Conservation (phyloP, 2,797 vertebrate species). For the Limosa lapponica region DNA sequence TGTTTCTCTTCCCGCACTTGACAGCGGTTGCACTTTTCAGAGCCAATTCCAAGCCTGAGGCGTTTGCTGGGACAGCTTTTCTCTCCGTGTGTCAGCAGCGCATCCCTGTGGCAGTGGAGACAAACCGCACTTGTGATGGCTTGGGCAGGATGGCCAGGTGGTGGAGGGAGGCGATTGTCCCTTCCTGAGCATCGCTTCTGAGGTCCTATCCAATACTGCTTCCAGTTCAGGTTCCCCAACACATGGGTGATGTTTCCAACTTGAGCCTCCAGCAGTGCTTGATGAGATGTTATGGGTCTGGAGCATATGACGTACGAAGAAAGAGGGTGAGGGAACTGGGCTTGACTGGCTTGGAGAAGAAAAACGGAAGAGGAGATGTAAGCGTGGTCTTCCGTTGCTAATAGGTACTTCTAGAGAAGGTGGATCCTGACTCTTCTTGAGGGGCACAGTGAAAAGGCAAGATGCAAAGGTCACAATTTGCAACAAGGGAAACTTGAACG, state of each 20-base stretch:
- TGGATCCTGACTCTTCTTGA: not conserved
- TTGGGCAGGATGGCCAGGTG: fast-evolving
- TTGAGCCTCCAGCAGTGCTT: not conserved
- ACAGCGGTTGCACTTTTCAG: fast-evolving
- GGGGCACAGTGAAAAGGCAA: not conserved
- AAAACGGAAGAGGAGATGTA: not conserved
- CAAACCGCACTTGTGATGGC: fast-evolving
- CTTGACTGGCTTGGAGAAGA: not conserved
- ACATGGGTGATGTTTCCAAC: fast-evolving
- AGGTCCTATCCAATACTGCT: fast-evolving
- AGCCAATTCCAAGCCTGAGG: not conserved
- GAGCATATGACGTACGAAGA: not conserved
- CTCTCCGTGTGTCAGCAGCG: not conserved
- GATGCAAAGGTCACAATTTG: no score
- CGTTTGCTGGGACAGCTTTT: fast-evolving
- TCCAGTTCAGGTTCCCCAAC: not conserved
- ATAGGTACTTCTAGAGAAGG: not conserved
- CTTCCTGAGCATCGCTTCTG: fast-evolving
- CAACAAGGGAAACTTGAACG: not conserved
- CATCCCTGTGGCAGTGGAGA: not conserved
- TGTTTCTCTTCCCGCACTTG: not conserved
- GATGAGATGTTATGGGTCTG: not conserved
- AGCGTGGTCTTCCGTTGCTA: fast-evolving
- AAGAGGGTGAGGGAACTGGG: not conserved
- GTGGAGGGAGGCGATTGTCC: fast-evolving